Evolutionary conservation across 1,140 invertebrate genomes (phyloP).

Genomic region (Platyscapa corneri): DNA sequence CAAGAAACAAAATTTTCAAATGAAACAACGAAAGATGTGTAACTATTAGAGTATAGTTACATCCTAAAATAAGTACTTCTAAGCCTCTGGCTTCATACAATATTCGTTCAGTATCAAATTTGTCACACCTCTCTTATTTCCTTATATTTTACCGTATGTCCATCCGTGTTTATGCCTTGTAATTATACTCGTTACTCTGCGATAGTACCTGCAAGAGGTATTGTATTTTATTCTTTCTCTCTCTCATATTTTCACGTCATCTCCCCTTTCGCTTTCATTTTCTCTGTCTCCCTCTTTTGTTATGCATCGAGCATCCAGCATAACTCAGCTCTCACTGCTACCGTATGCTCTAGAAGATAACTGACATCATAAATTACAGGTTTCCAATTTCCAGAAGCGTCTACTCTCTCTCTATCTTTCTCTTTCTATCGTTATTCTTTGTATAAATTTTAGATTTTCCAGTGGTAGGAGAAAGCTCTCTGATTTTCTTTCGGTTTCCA

Average conservation of each 20-base stretch:
- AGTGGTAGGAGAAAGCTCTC: too few relatives aligned
- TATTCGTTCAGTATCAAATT: neutral
- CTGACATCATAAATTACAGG: constrained; percentile 62
- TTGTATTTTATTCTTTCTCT: neutral
- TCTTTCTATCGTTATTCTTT: neutral
- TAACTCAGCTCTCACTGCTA: constrained; percentile 57
- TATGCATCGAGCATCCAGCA: constrained; percentile 54
- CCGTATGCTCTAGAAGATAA: constrained; percentile 39
- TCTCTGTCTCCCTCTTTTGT: neutral
- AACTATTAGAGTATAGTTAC: neutral
- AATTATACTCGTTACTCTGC: constrained; percentile 26
- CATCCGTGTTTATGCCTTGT: constrained; percentile 6
- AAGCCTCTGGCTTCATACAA: neutral
- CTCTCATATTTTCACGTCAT: neutral
- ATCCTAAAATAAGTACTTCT: neutral
- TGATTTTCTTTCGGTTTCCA: too few relatives aligned
- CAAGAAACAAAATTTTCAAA: too few relatives aligned
- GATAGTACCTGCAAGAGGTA: neutral
- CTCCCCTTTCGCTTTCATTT: neutral
- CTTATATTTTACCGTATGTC: neutral
- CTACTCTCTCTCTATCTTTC: constrained; percentile 24
- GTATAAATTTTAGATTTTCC: too few relatives aligned
- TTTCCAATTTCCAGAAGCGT: constrained; percentile 65
- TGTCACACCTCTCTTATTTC: neutral
- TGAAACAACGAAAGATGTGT: neutral